These are phyloP conservation scores for Ptilorrhoa leucosticta DNA, from an alignment of 2,113 vertebrate genomes.

Conservation along the genomic window DNA sequence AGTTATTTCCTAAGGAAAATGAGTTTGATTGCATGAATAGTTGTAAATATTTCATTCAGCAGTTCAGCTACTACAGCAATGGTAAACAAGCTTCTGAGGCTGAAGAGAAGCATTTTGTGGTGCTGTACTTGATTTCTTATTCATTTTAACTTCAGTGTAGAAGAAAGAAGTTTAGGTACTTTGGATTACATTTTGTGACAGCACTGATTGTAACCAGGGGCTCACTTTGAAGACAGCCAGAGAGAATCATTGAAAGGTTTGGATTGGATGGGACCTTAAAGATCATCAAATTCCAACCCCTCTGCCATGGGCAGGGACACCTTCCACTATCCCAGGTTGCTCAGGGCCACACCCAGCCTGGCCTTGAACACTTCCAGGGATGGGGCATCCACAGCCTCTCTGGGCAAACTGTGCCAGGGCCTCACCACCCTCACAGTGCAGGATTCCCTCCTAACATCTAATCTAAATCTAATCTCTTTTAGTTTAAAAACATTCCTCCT, in stretches of 20 bases:
- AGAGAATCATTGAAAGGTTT: neutral
- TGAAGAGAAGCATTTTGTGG: neutral
- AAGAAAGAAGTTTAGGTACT: neutral
- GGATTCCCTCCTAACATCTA: neutral
- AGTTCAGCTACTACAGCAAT: neutral
- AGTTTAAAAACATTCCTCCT: neutral
- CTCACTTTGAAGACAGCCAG: neutral
- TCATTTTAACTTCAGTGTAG: neutral
- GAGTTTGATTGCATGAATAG: slow-evolving; percentile 58
- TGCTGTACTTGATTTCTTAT: slow-evolving; percentile 27
- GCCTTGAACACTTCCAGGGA: neutral
- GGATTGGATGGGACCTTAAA: neutral
- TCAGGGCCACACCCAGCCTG: neutral
- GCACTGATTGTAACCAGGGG: neutral
- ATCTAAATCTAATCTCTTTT: neutral
- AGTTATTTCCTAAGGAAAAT: slow-evolving; percentile 61
- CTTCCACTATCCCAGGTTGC: neutral
- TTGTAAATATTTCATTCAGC: slow-evolving; percentile 59
- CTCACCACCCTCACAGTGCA: neutral
- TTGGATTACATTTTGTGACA: neutral
- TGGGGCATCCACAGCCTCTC: neutral
- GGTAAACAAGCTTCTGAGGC: slow-evolving; percentile 40
- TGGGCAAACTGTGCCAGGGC: neutral
- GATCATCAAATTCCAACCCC: neutral
- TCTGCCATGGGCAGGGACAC: neutral